These are phyloP conservation scores for Gerris lacustris DNA, from an alignment of 2,888 invertebrate genomes.

Conservation along the genomic window DNA sequence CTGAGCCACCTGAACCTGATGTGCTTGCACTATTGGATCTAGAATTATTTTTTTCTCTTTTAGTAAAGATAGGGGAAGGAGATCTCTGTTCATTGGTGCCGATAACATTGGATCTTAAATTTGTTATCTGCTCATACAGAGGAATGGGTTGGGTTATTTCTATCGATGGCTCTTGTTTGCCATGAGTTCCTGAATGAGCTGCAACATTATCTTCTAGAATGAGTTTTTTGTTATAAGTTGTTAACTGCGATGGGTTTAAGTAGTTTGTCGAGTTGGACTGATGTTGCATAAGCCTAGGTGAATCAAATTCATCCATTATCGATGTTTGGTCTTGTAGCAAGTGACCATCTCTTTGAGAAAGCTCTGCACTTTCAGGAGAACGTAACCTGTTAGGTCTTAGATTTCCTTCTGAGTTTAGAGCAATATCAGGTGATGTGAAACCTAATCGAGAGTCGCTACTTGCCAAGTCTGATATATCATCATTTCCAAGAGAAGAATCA, in stretches of 20 bases:
- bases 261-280: background rate
- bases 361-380: background rate
- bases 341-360: background rate
- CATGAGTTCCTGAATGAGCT: no score
- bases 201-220: background rate
- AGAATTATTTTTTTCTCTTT: background rate
- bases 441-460: background rate
- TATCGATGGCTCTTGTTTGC: background rate
- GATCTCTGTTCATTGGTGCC: background rate
- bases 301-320: background rate
- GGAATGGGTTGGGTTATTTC: background rate
- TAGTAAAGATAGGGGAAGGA: background rate
- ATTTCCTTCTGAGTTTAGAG: background rate
- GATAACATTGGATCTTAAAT: background rate
- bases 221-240: background rate
- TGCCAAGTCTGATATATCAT: background rate
- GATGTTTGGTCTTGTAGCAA: background rate
- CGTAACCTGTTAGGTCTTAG: background rate
- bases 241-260: background rate
- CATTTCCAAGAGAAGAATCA: background rate
- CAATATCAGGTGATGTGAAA: background rate
- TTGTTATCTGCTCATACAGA: background rate
- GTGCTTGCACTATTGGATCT: background rate
- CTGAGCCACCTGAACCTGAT: background rate
- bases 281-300: background rate